A percentile compares a stretch with the other conserved stretches of the same genome.
Conservation (phyloP, 2,113 vertebrate genomes). For the Collichthys lucidus region DNA sequence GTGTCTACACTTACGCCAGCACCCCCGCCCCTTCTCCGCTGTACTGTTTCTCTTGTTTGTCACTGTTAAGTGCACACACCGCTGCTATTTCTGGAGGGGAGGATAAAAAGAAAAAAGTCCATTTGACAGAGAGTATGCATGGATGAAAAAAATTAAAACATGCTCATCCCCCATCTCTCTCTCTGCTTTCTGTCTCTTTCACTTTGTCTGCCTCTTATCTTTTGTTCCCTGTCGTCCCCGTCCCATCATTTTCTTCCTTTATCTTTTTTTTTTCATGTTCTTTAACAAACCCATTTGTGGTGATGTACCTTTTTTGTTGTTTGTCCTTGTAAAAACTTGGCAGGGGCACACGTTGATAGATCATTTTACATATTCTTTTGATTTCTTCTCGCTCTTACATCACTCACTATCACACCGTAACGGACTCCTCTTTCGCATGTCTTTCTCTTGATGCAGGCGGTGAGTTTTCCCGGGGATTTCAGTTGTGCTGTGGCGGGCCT, state of each 20-base stretch:
- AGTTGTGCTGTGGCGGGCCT: constrained; percentile 93
- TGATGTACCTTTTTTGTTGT: constrained; percentile 43
- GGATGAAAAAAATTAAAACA: constrained; percentile 31
- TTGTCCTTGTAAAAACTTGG: constrained; percentile 27
- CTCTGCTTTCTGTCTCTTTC: constrained; percentile 6
- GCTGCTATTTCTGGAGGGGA: constrained; percentile 64
- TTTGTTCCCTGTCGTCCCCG: constrained; percentile 20
- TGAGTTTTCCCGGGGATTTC: constrained; percentile 90
- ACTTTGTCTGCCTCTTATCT: constrained; percentile 13
- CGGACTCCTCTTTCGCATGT: background rate
- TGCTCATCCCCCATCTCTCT: background rate
- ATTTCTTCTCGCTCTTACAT: constrained; percentile 10
- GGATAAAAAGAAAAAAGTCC: constrained; percentile 29
- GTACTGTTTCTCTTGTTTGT: constrained; percentile 59
- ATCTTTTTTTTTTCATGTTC: constrained; percentile 6
- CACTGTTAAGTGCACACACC: constrained; percentile 59
- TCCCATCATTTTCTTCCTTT: constrained; percentile 18
- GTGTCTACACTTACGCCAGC: constrained; percentile 24
- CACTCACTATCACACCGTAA: background rate
- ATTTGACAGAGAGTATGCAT: constrained; percentile 52
- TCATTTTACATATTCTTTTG: constrained; percentile 22
- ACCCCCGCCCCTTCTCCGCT: constrained; percentile 12
- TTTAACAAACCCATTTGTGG: background rate
- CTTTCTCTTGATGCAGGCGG: constrained; percentile 77
- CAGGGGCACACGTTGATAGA: constrained; percentile 5